phyloP scores from a whole-genome alignment of 2,113 vertebrate genomes.

The Actenoides lindsayi region DNA sequence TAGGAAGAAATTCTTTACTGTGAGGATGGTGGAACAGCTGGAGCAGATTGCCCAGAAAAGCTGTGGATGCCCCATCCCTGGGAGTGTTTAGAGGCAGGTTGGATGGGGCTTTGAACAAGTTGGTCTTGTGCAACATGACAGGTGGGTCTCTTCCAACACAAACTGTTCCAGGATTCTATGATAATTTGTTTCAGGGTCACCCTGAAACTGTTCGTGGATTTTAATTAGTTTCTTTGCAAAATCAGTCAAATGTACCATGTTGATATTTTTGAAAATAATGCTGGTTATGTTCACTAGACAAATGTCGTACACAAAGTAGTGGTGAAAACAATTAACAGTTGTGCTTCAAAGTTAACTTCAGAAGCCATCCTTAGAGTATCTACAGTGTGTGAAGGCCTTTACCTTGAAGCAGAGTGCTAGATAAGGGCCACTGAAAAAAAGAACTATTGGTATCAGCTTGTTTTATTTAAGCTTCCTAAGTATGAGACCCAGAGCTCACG shows the following conservation, averaged over 20 bases:
- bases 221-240: background rate
- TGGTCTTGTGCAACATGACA: background rate
- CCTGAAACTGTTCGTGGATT: background rate
- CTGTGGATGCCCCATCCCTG: background rate
- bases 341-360: background rate
- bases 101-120: background rate
- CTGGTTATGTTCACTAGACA: background rate
- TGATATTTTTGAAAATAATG: background rate
- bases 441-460: background rate
- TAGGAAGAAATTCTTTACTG: background rate
- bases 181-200: background rate
- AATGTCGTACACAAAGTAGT: background rate
- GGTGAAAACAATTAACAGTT: background rate
- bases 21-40: background rate
- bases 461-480: background rate
- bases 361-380: background rate
- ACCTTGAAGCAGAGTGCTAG: background rate
- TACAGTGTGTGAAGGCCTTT: background rate
- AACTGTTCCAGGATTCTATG: background rate
- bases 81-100: background rate
- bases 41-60: background rate
- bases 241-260: background rate
- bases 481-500: background rate
- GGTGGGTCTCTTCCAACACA: background rate
- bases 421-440: background rate